Evolutionary conservation across 2,888 invertebrate species (phyloP), one percentile per base, ranked within the genome.

Genomic region (Macrophya annulata): DNA sequence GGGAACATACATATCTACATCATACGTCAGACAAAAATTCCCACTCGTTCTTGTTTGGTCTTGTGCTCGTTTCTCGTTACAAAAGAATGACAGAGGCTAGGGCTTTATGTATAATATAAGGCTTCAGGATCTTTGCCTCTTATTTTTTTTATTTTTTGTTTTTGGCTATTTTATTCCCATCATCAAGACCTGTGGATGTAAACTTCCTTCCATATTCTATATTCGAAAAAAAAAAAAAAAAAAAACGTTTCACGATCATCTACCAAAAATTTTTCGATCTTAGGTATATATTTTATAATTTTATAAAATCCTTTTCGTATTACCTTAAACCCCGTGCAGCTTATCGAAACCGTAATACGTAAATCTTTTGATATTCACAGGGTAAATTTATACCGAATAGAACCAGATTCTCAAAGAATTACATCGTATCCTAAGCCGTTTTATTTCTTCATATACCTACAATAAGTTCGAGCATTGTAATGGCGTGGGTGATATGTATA

Each of bases 311-410:
- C 25, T 17, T 74, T n/a, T 25, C 62, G 21, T 62, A n/a, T 62
- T n/a, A 8, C 72, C 17, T 45, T 9, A 17, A 43, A 21, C 21
- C n/a, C 21, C 15, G 0, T 74, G 43, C 10, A 45, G 40, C 12
- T 45, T 74, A 74, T 45, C 45, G 21, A 10, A 74, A 17, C 45
- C 45, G 21, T 74, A 17, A 45, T 40, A 74, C 74, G 25, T 74
- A 25, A 21, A 62, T 15, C 45, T 74, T n/a, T 43, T 45, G 21
- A 45, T 45, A 45, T 45, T 74, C 43, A 45, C 21, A 74, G 21
- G 31, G 45, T 21, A 10, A 21, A 45, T 45, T n/a, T 4, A 74
- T 10, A 68, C 68, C 10, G 45, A 74, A 45, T n/a, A n/a, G 55
- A 55, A 55, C 55, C 6, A 74, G 74, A 45, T 74, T 21, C 45